A percentile compares a stretch with the other conserved stretches of the same genome.
phyloP scores from a whole-genome alignment of 2,797 vertebrate genomes.

The Sandelia bainsii region DNA sequence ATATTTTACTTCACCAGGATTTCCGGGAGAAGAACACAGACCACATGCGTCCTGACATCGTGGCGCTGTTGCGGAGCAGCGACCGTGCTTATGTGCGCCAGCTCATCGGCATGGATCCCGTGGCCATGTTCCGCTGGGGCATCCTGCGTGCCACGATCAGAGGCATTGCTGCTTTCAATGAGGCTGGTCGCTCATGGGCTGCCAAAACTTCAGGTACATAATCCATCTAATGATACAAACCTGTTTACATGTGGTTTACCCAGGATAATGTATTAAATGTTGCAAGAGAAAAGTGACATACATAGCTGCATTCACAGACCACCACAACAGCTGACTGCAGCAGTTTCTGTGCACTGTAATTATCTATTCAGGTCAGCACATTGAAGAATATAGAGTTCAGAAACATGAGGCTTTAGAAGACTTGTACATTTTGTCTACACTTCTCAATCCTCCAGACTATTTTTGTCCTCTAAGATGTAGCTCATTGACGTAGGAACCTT shows the following conservation, averaged over 20 bases:
- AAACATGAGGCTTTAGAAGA: constrained; percentile 48
- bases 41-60: constrained; percentile 97
- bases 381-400: constrained; percentile 25
- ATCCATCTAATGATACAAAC: background rate
- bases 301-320: constrained; percentile 10
- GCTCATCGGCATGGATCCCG: constrained; percentile 96
- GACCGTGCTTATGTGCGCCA: constrained; percentile 93
- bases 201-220: constrained; percentile 86
- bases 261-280: background rate
- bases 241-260: background rate
- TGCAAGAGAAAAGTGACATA: background rate
- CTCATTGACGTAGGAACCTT: constrained; percentile 49
- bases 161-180: constrained; percentile 92
- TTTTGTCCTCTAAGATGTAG: constrained; percentile 40
- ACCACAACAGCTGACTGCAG: constrained; percentile 18
- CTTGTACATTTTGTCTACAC: constrained; percentile 40
- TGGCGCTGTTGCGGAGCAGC: constrained; percentile 93
- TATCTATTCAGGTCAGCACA: constrained; percentile 41
- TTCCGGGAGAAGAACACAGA: constrained; percentile 99
- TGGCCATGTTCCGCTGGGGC: constrained; percentile 98
- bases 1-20: constrained; percentile 82
- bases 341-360: constrained; percentile 50
- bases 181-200: constrained; percentile 89
- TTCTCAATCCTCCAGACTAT: constrained; percentile 48
- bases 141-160: constrained; percentile 91